Evolutionary conservation across 2,797 vertebrate genomes (phyloP).

Genomic region (Lycodopsis pacificus): DNA sequence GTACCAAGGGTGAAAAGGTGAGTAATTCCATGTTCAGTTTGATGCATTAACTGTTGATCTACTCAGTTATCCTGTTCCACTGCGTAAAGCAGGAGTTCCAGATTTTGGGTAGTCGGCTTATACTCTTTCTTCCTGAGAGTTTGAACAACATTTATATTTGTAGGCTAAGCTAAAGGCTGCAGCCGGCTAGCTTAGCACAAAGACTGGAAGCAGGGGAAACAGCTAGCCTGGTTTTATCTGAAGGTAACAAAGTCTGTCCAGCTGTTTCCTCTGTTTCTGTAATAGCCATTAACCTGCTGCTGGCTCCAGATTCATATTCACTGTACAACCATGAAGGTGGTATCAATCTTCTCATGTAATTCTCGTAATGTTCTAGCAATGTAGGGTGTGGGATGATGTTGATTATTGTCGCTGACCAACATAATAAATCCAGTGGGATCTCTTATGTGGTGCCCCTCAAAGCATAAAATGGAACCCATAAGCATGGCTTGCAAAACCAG

Average conservation of each 20-base stretch:
- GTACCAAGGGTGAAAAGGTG: slow-evolving; percentile 97
- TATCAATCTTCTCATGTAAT: neutral
- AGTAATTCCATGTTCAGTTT: slow-evolving; percentile 70
- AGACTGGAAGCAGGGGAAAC: neutral
- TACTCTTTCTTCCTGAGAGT: neutral
- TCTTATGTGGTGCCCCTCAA: slow-evolving; percentile 11
- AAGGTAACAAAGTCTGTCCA: neutral
- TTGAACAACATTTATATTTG: neutral
- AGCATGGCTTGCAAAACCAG: slow-evolving; percentile 9
- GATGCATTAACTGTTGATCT: neutral
- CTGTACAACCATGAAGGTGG: neutral
- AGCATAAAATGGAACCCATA: slow-evolving; percentile 14
- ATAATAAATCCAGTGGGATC: slow-evolving; percentile 24
- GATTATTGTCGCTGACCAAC: neutral
- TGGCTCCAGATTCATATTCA: neutral
- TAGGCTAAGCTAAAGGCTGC: neutral
- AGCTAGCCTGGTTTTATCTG: neutral
- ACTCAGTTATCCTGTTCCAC: neutral
- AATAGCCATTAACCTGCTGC: neutral
- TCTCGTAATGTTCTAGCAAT: slow-evolving; percentile 8
- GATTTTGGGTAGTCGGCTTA: neutral
- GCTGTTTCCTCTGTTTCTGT: neutral
- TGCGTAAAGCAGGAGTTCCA: neutral
- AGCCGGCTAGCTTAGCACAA: neutral
- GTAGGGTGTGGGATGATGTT: slow-evolving; percentile 11